These are phyloP conservation scores for Melanotaenia nigrans DNA, from an alignment of 2,797 vertebrate genomes.

Conservation along the genomic window DNA sequence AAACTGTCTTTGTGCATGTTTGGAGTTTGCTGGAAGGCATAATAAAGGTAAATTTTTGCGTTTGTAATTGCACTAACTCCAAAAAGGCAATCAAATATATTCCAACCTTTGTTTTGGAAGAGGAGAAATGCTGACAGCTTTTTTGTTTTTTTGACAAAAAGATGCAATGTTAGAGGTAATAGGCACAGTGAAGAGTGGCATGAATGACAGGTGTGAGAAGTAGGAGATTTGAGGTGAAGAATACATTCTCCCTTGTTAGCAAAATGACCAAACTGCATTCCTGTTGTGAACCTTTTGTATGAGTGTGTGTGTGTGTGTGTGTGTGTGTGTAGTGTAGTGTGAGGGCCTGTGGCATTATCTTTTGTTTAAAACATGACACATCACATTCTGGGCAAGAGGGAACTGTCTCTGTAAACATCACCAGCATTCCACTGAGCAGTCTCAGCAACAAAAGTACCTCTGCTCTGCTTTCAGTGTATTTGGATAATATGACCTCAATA, in stretches of 20 bases:
- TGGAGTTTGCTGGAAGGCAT: background rate
- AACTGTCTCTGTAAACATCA: conserved; percentile 1
- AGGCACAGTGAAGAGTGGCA: conserved; percentile 2
- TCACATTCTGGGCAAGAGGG: background rate
- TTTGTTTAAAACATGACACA: background rate
- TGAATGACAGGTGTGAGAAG: conserved; percentile 10
- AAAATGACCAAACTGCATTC: background rate
- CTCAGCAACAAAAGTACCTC: background rate
- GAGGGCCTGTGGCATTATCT: background rate
- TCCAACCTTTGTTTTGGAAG: background rate
- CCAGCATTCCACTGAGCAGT: background rate
- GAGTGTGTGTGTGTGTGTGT: background rate
- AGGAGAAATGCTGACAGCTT: background rate
- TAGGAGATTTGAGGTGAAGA: background rate
- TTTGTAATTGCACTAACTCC: background rate
- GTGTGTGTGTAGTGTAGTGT: background rate
- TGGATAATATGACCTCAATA: conserved; percentile 28
- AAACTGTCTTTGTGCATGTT: background rate
- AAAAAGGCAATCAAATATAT: background rate
- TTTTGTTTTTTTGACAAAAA: background rate
- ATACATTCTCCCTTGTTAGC: background rate
- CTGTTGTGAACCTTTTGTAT: background rate
- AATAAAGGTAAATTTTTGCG: background rate
- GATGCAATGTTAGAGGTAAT: background rate
- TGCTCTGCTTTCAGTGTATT: conserved; percentile 17